phyloP scores from a whole-genome alignment of 2,113 vertebrate genomes.

The Pangasianodon gigas region DNA sequence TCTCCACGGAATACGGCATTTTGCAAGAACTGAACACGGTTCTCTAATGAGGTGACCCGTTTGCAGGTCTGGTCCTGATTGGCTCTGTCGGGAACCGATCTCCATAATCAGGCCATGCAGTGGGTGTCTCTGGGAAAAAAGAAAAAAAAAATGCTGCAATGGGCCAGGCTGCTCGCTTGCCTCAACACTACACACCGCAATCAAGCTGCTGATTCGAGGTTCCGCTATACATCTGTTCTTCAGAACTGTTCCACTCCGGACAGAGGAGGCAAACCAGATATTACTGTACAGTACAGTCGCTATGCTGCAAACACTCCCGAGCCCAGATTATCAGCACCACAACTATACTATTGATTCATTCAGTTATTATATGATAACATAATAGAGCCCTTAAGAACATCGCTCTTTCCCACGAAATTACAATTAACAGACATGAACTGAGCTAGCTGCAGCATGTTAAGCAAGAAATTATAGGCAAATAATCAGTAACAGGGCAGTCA shows the following conservation, averaged over 20 bases:
- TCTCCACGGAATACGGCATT: too few relatives aligned
- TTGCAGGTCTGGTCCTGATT: conserved; percentile 49
- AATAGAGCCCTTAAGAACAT: neutral
- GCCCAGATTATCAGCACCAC: neutral
- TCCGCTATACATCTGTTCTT: conserved; percentile 14
- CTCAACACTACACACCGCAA: conserved; percentile 22
- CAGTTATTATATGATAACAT: neutral
- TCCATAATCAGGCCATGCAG: conserved; percentile 51
- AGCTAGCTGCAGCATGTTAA: neutral
- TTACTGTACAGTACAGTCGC: too few relatives aligned
- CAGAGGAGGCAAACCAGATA: neutral
- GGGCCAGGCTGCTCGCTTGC: neutral
- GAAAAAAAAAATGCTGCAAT: conserved; percentile 10
- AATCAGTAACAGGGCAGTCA: neutral
- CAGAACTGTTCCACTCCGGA: conserved; percentile 31
- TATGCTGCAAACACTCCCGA: neutral
- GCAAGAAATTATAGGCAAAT: neutral
- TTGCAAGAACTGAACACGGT: neutral
- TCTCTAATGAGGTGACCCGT: conserved; percentile 31
- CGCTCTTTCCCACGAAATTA: neutral
- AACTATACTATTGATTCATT: neutral
- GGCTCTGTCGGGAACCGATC: conserved; percentile 39
- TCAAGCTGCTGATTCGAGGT: conserved; percentile 44
- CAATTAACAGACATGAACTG: neutral
- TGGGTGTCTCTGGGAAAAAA: conserved; percentile 16